Evolutionary conservation across 2,113 vertebrate species (phyloP), one percentile per base, ranked within the genome.

Genomic region (Myocastor coypus): DNA sequence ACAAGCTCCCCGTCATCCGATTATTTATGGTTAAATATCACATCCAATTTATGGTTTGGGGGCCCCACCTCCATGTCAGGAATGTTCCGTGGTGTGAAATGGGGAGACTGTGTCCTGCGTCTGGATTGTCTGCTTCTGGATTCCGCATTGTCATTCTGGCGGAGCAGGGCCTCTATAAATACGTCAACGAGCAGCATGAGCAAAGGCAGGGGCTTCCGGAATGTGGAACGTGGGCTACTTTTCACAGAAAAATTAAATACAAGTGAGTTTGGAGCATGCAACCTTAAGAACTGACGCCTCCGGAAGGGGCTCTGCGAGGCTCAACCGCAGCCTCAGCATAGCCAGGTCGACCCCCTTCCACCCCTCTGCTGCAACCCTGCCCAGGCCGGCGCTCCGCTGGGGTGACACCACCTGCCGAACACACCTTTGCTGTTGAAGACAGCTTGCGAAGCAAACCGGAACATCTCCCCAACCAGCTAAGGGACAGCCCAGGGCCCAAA

Each of bases 181-280:
- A 52, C 24, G 61, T 77, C 94, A 93, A 87, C 34, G 95, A 93
- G 95, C 81, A 93, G 50, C 42, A 78, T 28, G 77, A 77, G 95
- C 93, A 84, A 52, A 73, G 87, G 87, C 84, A 3, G 7, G 57
- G 84, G 73, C 89, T 91, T 84, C 34, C 80, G 89, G 42, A 93
- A 89, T 66, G 42, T 78, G 84, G 64, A 69, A 64, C 77, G 69
- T 71, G 91, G 83, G 68, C 83, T 64, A 34, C 63, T 87, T 75
- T 85, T 87, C 83, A 77, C 5, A 94, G 73, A 40, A 91, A 92
- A 87, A 73, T 55, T 50, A 63, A 57, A 63, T 52, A 68, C 64
- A 77, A 13, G 22, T 50, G 10, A 85, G 46, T 84, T 94, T 83
- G 81, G 26, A 63, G 17, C 7, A 11, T 28, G 46, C 46, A 42